Conservation (phyloP, 2,113 vertebrate genomes). For the Phainopepla nitens region DNA sequence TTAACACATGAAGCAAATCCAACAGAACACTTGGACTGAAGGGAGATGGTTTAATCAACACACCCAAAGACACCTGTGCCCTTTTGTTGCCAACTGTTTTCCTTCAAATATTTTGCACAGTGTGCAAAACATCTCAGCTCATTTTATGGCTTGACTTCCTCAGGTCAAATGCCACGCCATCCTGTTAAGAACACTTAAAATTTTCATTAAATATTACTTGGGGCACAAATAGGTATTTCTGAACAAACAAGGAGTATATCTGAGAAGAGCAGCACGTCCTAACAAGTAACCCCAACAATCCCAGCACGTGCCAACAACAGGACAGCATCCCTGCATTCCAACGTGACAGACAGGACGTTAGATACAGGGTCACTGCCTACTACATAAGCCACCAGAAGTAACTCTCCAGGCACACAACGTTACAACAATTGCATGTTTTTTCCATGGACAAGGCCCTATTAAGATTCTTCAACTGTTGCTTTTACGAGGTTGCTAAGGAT, state of each 20-base stretch:
- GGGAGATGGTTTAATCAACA: neutral
- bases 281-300: neutral
- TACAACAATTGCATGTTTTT: neutral
- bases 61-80: neutral
- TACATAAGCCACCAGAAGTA: neutral
- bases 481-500: neutral
- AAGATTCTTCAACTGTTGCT: neutral
- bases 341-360: neutral
- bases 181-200: neutral
- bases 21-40: neutral
- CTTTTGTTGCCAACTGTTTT: neutral
- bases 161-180: neutral
- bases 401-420: neutral
- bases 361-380: neutral
- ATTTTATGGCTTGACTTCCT: neutral
- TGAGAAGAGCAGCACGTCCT: rapidly evolving
- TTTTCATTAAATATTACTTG: neutral
- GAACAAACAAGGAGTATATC: neutral
- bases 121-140: neutral
- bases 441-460: neutral
- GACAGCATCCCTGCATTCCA: neutral
- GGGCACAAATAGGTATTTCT: neutral
- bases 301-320: rapidly evolving
- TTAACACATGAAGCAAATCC: neutral
- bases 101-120: neutral